Evolutionary conservation across 2,113 vertebrate genomes (phyloP).

Genomic region (Albula glossodonta): DNA sequence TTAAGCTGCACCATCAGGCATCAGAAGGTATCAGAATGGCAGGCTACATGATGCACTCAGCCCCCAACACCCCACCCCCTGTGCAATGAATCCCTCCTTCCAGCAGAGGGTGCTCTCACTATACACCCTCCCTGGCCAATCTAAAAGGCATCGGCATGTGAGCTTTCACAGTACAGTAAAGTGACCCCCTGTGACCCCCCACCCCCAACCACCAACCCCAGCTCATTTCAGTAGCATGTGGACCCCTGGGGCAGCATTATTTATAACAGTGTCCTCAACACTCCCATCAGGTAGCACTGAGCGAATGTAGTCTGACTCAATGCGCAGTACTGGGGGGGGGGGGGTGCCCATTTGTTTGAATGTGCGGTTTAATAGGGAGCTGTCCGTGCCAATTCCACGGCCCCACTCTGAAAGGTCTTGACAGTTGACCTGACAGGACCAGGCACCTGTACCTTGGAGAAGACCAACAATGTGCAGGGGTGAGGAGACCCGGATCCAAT

Average conservation of each 20-base stretch:
- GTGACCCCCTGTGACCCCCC: too few relatives aligned
- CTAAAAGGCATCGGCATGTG: too few relatives aligned
- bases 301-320: background rate
- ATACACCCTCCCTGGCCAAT: background rate
- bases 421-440: background rate
- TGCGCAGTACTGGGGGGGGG: too few relatives aligned
- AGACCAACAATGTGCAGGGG: background rate
- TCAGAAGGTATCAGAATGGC: background rate
- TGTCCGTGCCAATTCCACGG: background rate
- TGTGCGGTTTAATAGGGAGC: background rate
- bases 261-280: too few relatives aligned
- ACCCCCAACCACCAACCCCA: background rate
- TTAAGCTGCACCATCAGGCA: too few relatives aligned
- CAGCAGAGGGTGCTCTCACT: background rate
- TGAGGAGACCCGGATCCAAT: too few relatives aligned
- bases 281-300: background rate
- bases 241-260: too few relatives aligned
- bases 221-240: background rate
- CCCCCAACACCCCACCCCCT: background rate
- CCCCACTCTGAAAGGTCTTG: background rate
- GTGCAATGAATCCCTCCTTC: background rate
- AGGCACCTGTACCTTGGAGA: background rate
- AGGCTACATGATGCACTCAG: background rate
- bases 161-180: background rate
- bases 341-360: too few relatives aligned